Evolutionary conservation across 2,888 invertebrate species (phyloP).

Genomic region (Spodoptera picta): DNA sequence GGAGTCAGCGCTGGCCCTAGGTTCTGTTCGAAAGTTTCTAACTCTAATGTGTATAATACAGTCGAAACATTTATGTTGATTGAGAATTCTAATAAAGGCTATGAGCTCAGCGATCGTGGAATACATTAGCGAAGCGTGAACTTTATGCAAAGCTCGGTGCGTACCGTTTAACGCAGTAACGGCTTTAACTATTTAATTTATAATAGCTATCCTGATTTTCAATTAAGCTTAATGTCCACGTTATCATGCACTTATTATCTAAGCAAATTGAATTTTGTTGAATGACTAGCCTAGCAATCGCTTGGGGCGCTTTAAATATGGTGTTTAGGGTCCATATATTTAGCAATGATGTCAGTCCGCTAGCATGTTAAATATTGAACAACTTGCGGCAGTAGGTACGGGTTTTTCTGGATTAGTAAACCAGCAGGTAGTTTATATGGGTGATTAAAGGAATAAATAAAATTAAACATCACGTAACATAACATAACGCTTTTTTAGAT

Average conservation of each 20-base stretch:
- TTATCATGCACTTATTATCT: conserved; percentile 62
- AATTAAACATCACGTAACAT: no score
- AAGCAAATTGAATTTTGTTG: conserved; percentile 55
- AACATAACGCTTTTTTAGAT: no score
- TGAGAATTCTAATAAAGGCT: conserved; percentile 84
- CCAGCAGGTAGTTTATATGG: conserved; percentile 13
- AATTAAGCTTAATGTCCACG: conserved; percentile 66
- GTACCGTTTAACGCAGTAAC: conserved; percentile 65
- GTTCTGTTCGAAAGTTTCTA: conserved; percentile 70
- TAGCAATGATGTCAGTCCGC: conserved; percentile 51
- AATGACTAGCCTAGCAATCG: conserved; percentile 34
- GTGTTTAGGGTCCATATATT: conserved; percentile 41
- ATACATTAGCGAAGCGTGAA: conserved; percentile 84
- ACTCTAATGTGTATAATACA: conserved; percentile 70
- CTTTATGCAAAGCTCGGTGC: conserved; percentile 63
- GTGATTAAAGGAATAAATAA: background rate
- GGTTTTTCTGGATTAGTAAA: conserved; percentile 49
- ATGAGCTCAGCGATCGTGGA: conserved; percentile 87
- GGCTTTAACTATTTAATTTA: conserved; percentile 66
- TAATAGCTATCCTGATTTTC: conserved; percentile 66
- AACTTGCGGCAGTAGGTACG: conserved; percentile 23
- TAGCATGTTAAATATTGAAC: conserved; percentile 44
- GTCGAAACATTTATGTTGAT: conserved; percentile 76
- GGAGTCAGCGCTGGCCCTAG: conserved; percentile 77
- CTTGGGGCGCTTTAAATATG: conserved; percentile 43